Evolutionary conservation across 2,797 vertebrate genomes (phyloP).

Genomic region (Falco rusticolus): DNA sequence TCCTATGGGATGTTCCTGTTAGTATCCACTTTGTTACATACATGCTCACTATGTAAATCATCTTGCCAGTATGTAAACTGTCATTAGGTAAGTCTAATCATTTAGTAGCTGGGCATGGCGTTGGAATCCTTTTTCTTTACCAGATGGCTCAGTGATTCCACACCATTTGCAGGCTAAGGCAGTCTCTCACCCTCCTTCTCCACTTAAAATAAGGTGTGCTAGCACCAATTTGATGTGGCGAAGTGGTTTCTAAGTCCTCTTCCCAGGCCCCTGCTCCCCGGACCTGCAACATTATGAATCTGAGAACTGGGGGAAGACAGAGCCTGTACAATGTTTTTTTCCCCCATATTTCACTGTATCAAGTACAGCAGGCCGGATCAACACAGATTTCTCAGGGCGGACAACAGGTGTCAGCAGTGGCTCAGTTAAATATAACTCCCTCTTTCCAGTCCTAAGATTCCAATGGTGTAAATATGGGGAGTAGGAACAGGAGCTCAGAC

Average conservation of each 20-base stretch:
- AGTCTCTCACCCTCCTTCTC: no score
- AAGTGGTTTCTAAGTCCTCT: neutral
- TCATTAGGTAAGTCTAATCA: neutral
- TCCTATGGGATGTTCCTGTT: rapidly evolving
- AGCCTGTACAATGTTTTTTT: neutral
- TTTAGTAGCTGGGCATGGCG: neutral
- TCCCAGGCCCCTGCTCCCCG: no score
- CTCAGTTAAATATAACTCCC: neutral
- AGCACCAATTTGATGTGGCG: neutral
- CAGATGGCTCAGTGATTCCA: neutral
- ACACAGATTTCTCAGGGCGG: neutral
- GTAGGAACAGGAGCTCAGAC: neutral
- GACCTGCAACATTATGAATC: rapidly evolving
- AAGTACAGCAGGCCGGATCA: no score
- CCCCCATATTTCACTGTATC: rapidly evolving
- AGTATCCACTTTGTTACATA: rapidly evolving
- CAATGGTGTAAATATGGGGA: rapidly evolving
- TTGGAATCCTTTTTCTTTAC: neutral
- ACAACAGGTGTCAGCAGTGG: slow-evolving; percentile 43
- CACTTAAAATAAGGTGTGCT: rapidly evolving
- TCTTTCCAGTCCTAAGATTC: neutral
- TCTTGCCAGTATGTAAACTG: neutral
- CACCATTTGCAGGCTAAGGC: rapidly evolving
- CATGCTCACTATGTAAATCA: rapidly evolving
- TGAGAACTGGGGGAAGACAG: neutral